Base-by-base conservation (phyloP, 2,888 invertebrate genomes). In the Eumacrocentrus americanus region DNA sequence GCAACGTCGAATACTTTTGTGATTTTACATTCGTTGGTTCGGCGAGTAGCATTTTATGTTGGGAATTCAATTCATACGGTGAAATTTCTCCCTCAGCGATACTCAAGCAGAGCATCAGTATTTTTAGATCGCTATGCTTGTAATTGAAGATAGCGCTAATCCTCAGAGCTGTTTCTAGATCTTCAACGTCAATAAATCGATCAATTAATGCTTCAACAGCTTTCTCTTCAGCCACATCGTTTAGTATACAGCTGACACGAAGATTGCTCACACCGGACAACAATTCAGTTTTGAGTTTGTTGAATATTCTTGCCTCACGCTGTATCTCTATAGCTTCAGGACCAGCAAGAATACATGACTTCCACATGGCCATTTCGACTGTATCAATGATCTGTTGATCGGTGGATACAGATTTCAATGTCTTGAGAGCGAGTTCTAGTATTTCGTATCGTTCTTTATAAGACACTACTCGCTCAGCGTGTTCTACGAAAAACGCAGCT, bases 21-120 rank as follows among this genome's bases (percentile, higher is more conserved):
- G 62, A 67, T 48, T 62, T 71, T 4, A 14, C 63, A 42, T 68
- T 70, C 16, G 61, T 64, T n/a, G 56, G 50, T 34, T 74, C 74
- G 11, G 70, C 66, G 6, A 87, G 68, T 44, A 90, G 81, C 57
- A 86, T 80, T 52, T 88, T 84, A 72, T 91, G 85, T 70, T 90
- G 87, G 47, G 84, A 82, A 1, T 87, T 87, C 67, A 91, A 76
- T 60, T 89, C 85, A 69, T 86, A 84, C 0, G 89, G 89, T 37
- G 84, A 82, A 35, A 86, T 81, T 3, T 84, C 81, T 2, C 87
- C 87, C 75, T 90, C 89, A 0, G 88, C 89, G 54, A 90, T 74
- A 70, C 83, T 84, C 66, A 87, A 80, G 65, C 88, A 89, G 1
- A 88, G 82, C 74, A 87, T 83, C 46, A 89, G 72, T 38, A 88